Conservation (phyloP, 2,888 invertebrate genomes). For the Agrilus biguttatus region DNA sequence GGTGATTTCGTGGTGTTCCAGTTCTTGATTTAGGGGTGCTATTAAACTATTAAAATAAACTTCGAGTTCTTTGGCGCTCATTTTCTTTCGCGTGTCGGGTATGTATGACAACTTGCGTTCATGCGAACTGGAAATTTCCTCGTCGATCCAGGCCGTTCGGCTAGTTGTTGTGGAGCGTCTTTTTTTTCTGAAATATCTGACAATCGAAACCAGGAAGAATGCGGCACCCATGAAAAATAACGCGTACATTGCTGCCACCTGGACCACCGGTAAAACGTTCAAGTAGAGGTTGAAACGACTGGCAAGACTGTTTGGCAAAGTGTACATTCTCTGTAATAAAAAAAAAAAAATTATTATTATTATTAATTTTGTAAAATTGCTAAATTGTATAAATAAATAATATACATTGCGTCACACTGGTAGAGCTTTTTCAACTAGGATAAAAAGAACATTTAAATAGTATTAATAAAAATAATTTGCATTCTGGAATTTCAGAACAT, state of each 20-base stretch:
- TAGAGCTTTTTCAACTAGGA: too few relatives aligned
- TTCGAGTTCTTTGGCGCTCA: conserved; percentile 24
- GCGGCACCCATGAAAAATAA: conserved; percentile 36
- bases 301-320: conserved; percentile 45
- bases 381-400: too few relatives aligned
- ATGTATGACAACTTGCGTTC: conserved; percentile 23
- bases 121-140: conserved; percentile 17
- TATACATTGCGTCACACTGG: too few relatives aligned
- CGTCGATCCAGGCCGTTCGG: conserved; percentile 21
- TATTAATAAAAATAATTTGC: too few relatives aligned
- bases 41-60: conserved; percentile 20
- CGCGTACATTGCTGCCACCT: conserved; percentile 40
- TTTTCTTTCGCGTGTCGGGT: conserved; percentile 17
- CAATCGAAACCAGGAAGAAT: conserved; percentile 37
- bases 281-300: conserved; percentile 58
- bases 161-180: conserved; percentile 1
- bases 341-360: conserved; percentile 1
- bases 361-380: conserved; percentile 1
- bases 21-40: conserved; percentile 12
- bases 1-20: conserved; percentile 7
- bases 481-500: too few relatives aligned
- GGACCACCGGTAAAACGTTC: conserved; percentile 51
- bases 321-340: conserved; percentile 50
- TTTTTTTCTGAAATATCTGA: conserved; percentile 17
- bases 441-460: too few relatives aligned